These are phyloP conservation scores for Arenaria interpres DNA, from an alignment of 2,113 vertebrate genomes.

Conservation along the genomic window DNA sequence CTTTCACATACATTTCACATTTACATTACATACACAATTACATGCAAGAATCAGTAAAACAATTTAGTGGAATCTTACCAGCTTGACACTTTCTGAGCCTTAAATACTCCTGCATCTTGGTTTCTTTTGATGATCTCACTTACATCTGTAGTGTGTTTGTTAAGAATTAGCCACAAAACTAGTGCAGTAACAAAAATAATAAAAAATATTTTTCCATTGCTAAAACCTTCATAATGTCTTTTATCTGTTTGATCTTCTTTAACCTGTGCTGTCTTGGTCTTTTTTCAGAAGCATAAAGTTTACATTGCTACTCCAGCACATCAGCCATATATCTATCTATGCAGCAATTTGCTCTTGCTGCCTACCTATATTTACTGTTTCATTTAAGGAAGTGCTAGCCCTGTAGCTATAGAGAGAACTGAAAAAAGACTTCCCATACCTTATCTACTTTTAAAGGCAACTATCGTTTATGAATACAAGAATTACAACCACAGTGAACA, in stretches of 20 bases:
- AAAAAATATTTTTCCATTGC: not conserved
- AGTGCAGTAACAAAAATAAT: not conserved
- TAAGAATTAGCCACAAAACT: slow-evolving; percentile 74
- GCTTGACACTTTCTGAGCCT: slow-evolving; percentile 82
- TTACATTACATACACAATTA: not conserved
- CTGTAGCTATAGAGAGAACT: not conserved
- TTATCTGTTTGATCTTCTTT: not conserved
- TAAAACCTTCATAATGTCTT: not conserved
- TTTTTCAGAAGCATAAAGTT: not conserved
- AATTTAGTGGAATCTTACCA: slow-evolving; percentile 78
- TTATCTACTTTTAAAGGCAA: not conserved
- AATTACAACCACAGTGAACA: not conserved
- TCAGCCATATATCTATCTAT: not conserved
- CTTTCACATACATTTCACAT: not conserved
- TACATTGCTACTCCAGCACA: not conserved
- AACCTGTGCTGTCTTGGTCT: not conserved
- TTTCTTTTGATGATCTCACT: slow-evolving; percentile 82
- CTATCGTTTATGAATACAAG: not conserved
- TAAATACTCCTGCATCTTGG: slow-evolving; percentile 79
- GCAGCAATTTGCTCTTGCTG: not conserved
- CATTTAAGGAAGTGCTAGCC: not conserved
- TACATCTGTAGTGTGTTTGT: slow-evolving; percentile 84
- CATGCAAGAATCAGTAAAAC: not conserved
- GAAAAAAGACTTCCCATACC: not conserved
- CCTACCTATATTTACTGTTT: not conserved